Base-by-base conservation (phyloP, 2,113 vertebrate genomes). In the Mastomys coucha region DNA sequence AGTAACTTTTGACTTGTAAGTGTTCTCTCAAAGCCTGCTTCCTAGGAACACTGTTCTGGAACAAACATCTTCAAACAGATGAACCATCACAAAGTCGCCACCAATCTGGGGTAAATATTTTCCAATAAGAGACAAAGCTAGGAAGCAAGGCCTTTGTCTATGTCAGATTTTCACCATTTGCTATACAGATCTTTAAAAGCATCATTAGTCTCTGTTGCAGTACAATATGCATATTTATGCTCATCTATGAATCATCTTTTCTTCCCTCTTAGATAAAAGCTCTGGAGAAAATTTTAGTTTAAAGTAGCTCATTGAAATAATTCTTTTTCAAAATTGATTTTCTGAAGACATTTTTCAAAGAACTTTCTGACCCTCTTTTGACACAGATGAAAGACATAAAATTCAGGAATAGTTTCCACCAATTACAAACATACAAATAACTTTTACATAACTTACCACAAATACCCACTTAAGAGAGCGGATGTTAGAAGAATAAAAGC, bases 291-390 rank as follows among this genome's bases (percentile, higher is more conserved):
- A 80, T 77, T 72, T 20, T 24, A 63, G 45, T 2, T 69, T 77
- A 93, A 95, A 96, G 22, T 42, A 11, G 19, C 31, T 77, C 28
- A 49, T 94, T 91, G 86, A 42, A 90, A 78, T 94, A 95, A 95
- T 86, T 31, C 16, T 94, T 77, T 73, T 16, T 92, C 75, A 77
- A 90, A 96, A 88, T 22, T 89, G 12, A 93, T 94, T 94, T 96
- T 89, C 72, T 93, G 67, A 92, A 91, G 33, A 91, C 89, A 16
- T 60, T 76, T 69, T 96, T 97, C 26, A 56, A 97, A 95, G 91
- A n/a, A 84, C 65, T 96, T 3, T 89, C n/a, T 95, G 56, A 89
- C 20, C 36, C 24, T 11, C 36, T 96, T 96, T 93, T 95, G 58
- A 97, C 95, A 92, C 24, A 97, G 24, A 93, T 67, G 16, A 94